phyloP scores from a whole-genome alignment of 2,797 vertebrate species.

The Prunella strophiata region DNA sequence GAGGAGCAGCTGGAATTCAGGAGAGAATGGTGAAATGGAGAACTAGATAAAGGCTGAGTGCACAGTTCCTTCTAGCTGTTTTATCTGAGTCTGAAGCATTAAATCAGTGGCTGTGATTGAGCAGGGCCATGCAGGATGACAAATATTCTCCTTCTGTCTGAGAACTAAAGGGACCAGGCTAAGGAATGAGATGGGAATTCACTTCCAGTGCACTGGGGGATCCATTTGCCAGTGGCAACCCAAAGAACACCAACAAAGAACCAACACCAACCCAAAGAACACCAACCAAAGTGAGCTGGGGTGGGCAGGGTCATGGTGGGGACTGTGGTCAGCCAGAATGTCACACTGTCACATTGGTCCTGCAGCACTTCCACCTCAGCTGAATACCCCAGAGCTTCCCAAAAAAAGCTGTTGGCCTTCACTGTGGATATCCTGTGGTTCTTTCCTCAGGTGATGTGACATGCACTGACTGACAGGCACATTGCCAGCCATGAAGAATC shows the following conservation, averaged over 20 bases:
- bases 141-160: neutral
- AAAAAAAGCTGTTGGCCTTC: neutral
- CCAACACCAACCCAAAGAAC: neutral
- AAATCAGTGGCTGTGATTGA: neutral
- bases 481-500: neutral
- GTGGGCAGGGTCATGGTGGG: rapidly evolving
- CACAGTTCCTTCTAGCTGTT: neutral
- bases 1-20: neutral
- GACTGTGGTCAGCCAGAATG: neutral
- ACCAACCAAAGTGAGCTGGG: neutral
- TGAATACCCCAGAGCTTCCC: neutral
- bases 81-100: neutral
- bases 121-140: neutral
- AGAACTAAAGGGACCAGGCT: neutral
- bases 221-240: neutral
- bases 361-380: neutral
- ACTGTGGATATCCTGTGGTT: neutral
- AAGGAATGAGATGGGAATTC: neutral
- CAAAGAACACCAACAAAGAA: too few species aligned
- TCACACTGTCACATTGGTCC: neutral
- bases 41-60: neutral
- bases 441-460: neutral
- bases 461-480: neutral
- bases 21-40: neutral
- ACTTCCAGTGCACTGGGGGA: neutral